These are phyloP conservation scores for Noctua janthe DNA, from an alignment of 2,888 invertebrate species.

Conservation along the genomic window DNA sequence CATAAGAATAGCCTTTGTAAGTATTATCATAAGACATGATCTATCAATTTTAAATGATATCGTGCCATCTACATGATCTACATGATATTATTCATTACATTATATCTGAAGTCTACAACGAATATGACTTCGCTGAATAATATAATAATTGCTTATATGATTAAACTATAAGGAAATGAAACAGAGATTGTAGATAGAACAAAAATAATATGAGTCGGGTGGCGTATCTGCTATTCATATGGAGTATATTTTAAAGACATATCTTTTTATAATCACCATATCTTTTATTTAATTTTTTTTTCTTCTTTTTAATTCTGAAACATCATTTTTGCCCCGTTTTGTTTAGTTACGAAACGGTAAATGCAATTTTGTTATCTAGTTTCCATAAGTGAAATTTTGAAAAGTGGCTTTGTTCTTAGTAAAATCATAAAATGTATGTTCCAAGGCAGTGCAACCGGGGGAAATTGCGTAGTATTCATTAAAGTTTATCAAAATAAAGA, in stretches of 20 bases:
- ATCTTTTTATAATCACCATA: neutral
- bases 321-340: neutral
- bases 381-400: neutral
- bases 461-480: neutral
- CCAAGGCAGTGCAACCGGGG: neutral
- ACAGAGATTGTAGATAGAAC: neutral
- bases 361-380: neutral
- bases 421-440: neutral
- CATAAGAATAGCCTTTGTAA: neutral
- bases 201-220: neutral
- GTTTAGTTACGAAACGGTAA: neutral
- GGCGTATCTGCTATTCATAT: neutral
- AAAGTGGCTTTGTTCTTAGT: neutral
- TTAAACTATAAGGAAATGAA: neutral
- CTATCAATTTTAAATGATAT: conserved; percentile 24
- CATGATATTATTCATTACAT: conserved; percentile 34
- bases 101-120: neutral
- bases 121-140: conserved; percentile 18
- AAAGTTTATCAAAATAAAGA: neutral
- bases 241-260: neutral
- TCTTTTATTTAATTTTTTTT: too few species aligned
- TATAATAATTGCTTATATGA: neutral
- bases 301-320: neutral
- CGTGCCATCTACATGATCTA: conserved; percentile 41
- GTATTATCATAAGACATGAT: conserved; percentile 29